Conservation (phyloP, 2,797 vertebrate genomes). For the Atherinosoma microstoma region DNA sequence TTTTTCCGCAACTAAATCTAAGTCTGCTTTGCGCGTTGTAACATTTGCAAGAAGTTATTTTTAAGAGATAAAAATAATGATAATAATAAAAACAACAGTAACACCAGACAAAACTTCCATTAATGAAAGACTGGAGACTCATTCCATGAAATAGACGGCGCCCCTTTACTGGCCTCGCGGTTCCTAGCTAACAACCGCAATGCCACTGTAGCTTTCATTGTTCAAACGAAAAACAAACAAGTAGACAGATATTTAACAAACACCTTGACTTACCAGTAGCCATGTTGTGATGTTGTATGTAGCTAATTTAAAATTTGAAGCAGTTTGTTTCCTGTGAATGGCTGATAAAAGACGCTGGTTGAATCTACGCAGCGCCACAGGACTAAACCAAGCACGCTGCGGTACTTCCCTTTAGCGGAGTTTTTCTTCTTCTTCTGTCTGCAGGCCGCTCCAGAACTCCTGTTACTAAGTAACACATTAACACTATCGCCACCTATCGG, state of each 20-base stretch:
- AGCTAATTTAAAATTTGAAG: conserved; percentile 31
- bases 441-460: too few relatives aligned
- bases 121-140: not conserved
- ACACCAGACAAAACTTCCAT: not conserved
- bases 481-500: conserved; percentile 45
- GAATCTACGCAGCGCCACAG: conserved; percentile 42
- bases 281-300: conserved; percentile 64
- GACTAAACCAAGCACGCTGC: conserved; percentile 37
- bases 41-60: too few relatives aligned
- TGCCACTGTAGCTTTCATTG: conserved; percentile 32
- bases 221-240: not conserved
- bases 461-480: accelerated
- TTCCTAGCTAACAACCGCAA: conserved; percentile 25
- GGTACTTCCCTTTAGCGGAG: conserved; percentile 45
- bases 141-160: conserved; percentile 53
- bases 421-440: conserved; percentile 37
- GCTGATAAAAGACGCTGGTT: conserved; percentile 62
- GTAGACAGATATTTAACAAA: accelerated
- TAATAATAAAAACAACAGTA: not conserved
- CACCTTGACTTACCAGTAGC: conserved; percentile 77
- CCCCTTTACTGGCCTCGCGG: conserved; percentile 65
- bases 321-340: conserved; percentile 18
- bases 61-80: not conserved
- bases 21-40: accelerated
- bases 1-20: not conserved